phyloP scores from a whole-genome alignment of 2,797 vertebrate species.

The Peromyscus attwateri region DNA sequence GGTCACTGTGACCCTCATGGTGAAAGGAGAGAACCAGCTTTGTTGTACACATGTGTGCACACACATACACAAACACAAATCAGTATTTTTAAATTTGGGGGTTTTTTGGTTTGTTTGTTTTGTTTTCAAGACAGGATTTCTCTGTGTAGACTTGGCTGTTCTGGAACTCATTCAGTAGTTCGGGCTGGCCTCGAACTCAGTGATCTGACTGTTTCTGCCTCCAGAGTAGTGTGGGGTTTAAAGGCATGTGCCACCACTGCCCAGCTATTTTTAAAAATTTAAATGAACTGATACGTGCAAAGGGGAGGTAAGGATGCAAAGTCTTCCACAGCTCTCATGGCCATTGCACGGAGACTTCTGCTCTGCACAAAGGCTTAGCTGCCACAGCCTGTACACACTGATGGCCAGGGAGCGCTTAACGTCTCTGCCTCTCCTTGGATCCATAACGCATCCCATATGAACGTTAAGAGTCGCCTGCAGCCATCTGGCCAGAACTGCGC shows the following conservation, averaged over 20 bases:
- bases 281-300: not conserved
- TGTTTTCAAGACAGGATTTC: not conserved
- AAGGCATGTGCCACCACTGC: too few relatives aligned
- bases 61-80: not conserved
- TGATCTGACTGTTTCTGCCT: not conserved
- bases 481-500: constrained; percentile 68
- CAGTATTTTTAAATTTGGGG: not conserved
- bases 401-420: not conserved
- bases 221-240: not conserved
- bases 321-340: not conserved
- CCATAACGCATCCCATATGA: constrained; percentile 76
- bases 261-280: not conserved
- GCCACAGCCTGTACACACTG: not conserved
- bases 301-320: not conserved
- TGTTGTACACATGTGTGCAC: not conserved
- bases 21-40: not conserved
- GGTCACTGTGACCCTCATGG: not conserved
- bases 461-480: constrained; percentile 60
- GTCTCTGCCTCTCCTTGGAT: constrained; percentile 31
- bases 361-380: too few relatives aligned
- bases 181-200: not conserved
- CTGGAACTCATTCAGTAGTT: too few relatives aligned
- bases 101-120: not conserved
- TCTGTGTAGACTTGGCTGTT: not conserved
- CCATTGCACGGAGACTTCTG: not conserved